Evolutionary conservation across 1,140 invertebrate species (phyloP).

Genomic region (Eciton burchellii): DNA sequence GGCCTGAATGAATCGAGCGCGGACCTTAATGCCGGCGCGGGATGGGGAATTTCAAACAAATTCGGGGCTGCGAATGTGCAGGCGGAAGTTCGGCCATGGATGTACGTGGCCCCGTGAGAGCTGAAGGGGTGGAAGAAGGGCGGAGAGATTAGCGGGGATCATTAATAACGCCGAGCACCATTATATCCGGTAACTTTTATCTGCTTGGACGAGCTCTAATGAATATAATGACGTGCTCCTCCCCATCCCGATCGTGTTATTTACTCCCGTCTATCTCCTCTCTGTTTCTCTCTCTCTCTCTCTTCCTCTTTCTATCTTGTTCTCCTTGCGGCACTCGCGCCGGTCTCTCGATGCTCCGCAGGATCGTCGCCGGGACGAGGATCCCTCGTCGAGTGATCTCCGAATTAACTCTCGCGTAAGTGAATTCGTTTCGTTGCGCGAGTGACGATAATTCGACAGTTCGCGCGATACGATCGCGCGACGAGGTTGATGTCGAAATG

Average conservation of each 20-base stretch:
- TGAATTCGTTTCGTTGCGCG: constrained; percentile 1
- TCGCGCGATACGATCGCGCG: not conserved
- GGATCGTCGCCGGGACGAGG: constrained; percentile 11
- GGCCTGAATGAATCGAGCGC: constrained; percentile 69
- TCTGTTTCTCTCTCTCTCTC: constrained; percentile 5
- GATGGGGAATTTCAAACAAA: constrained; percentile 71
- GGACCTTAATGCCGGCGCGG: constrained; percentile 67
- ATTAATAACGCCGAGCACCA: constrained; percentile 76
- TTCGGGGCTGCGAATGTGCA: constrained; percentile 68
- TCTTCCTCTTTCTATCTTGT: not conserved
- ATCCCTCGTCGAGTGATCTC: constrained; percentile 22
- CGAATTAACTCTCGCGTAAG: constrained; percentile 39
- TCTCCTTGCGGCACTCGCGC: not conserved
- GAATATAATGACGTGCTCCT: constrained; percentile 75
- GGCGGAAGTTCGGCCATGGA: constrained; percentile 67
- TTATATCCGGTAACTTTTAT: constrained; percentile 78
- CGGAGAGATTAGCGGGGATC: constrained; percentile 76
- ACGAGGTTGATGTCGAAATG: not conserved
- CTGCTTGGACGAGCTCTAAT: constrained; percentile 75
- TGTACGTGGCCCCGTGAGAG: constrained; percentile 41
- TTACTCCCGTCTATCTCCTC: constrained; percentile 51
- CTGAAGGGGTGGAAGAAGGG: constrained; percentile 55
- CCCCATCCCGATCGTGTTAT: constrained; percentile 66
- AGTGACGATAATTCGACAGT: constrained; percentile 27
- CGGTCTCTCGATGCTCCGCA: not conserved